Evolutionary conservation across 2,113 vertebrate species (phyloP).

Genomic region (Mormyrus iriodes): DNA sequence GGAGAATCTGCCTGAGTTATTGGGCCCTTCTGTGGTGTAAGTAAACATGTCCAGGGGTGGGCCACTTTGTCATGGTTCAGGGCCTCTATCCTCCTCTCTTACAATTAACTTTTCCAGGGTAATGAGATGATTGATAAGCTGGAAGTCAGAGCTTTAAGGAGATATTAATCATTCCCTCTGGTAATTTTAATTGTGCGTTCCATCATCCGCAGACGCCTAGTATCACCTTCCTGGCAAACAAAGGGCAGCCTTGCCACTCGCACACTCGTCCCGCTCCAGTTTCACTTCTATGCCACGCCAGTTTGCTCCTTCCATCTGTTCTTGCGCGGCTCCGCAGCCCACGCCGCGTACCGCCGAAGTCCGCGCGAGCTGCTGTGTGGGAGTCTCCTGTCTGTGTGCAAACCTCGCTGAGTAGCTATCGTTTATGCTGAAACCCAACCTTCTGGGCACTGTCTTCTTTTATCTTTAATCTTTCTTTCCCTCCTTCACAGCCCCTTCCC

Average conservation of each 20-base stretch:
- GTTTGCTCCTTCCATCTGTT: conserved; percentile 67
- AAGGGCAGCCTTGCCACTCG: conserved; percentile 83
- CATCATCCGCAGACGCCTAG: conserved; percentile 96
- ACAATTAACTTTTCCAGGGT: conserved; percentile 93
- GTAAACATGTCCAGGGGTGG: conserved; percentile 98
- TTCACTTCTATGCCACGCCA: conserved; percentile 72
- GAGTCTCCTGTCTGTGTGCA: background rate
- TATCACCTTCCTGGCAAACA: conserved; percentile 98
- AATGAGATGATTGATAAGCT: conserved; percentile 99
- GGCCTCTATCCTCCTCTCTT: conserved; percentile 85
- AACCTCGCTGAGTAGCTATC: conserved; percentile 17
- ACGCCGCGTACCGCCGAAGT: background rate
- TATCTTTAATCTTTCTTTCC: background rate
- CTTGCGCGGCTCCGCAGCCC: conserved; percentile 50
- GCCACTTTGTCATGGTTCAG: conserved; percentile 97
- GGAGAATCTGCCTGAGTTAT: conserved; percentile 68
- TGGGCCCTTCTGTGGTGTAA: conserved; percentile 80
- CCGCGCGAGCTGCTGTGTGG: background rate
- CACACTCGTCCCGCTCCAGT: conserved; percentile 87
- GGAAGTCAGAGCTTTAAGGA: conserved; percentile 98
- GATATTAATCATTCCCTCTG: conserved; percentile 99
- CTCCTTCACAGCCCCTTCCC: background rate
- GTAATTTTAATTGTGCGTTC: conserved; percentile 97
- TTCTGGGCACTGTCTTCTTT: conserved; percentile 50
- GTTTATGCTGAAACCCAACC: conserved; percentile 67